Percentiles rank a stretch among this genome's conserved stretches.
Evolutionary conservation across 1,140 invertebrate species (phyloP).

Genomic region (Ooceraea biroi): DNA sequence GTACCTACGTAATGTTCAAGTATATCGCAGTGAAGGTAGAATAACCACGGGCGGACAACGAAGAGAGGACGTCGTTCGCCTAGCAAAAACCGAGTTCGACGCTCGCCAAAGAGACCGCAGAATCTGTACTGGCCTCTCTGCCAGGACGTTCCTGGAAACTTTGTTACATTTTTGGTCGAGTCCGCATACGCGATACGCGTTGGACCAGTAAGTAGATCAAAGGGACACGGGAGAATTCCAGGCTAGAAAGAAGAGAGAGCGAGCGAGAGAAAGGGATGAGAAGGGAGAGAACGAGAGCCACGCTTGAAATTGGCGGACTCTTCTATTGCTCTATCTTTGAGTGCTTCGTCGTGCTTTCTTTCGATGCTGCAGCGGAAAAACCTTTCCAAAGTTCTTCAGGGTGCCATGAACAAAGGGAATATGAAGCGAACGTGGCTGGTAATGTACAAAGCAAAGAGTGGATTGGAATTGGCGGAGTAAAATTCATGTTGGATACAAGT

Average conservation of each 20-base stretch:
- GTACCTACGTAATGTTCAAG: slow-evolving; percentile 34
- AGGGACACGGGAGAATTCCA: slow-evolving; percentile 75
- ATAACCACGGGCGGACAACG: neutral
- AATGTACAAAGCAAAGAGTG: neutral
- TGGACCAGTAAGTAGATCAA: slow-evolving; percentile 82
- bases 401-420: slow-evolving; percentile 44
- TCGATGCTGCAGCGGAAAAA: slow-evolving; percentile 40
- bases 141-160: slow-evolving; percentile 79
- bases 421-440: slow-evolving; percentile 30
- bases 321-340: slow-evolving; percentile 59
- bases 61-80: slow-evolving; percentile 47
- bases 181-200: slow-evolving; percentile 75
- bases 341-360: slow-evolving; percentile 51
- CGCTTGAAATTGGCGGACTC: slow-evolving; percentile 38
- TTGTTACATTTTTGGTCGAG: slow-evolving; percentile 84
- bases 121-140: slow-evolving; percentile 80
- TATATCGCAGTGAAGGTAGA: slow-evolving; percentile 28
- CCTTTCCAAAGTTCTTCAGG: slow-evolving; percentile 49
- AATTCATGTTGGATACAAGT: slow-evolving; percentile 15
- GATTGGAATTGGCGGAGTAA: slow-evolving; percentile 12
- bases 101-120: slow-evolving; percentile 82
- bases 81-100: slow-evolving; percentile 68
- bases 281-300: slow-evolving; percentile 15
- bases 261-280: slow-evolving; percentile 4
- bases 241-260: slow-evolving; percentile 52